Conservation (phyloP, 2,888 invertebrate species). For the Trissolcus brochymenae region DNA sequence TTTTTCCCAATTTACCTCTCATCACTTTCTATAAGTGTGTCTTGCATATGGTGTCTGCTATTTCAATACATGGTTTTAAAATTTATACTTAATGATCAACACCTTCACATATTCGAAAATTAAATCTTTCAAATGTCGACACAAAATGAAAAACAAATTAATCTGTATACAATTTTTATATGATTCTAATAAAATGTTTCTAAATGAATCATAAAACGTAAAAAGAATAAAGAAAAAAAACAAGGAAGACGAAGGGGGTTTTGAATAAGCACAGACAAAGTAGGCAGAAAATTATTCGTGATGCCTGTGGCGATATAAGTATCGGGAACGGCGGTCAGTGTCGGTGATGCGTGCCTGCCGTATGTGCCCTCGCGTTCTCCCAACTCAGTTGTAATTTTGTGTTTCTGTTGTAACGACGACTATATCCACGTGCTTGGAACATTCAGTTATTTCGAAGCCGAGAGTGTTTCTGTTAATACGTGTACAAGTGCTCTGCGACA, state of each 20-base stretch:
- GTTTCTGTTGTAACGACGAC: slow-evolving; percentile 45
- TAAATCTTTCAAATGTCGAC: too few relatives aligned
- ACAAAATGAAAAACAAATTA: too few relatives aligned
- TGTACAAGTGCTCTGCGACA: not conserved
- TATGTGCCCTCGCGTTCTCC: slow-evolving; percentile 48
- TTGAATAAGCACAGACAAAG: slow-evolving; percentile 61
- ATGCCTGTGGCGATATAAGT: slow-evolving; percentile 64
- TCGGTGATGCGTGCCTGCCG: slow-evolving; percentile 63
- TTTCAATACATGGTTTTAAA: too few relatives aligned
- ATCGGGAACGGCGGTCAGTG: slow-evolving; percentile 65
- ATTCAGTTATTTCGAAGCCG: not conserved
- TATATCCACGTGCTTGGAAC: slow-evolving; percentile 36
- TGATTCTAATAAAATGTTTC: too few relatives aligned
- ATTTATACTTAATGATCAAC: too few relatives aligned
- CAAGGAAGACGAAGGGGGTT: slow-evolving; percentile 44
- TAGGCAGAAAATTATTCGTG: slow-evolving; percentile 67
- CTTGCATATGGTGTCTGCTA: too few relatives aligned
- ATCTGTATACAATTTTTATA: too few relatives aligned
- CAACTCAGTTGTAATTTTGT: slow-evolving; percentile 54
- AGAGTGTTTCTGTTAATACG: not conserved
- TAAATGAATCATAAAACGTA: slow-evolving; percentile 31
- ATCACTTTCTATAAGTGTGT: too few relatives aligned
- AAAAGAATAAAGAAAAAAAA: slow-evolving; percentile 65
- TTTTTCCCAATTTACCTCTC: too few relatives aligned
- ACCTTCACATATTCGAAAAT: too few relatives aligned